Evolutionary conservation across 2,113 vertebrate species (phyloP).

Genomic region (Hystrix cristata): DNA sequence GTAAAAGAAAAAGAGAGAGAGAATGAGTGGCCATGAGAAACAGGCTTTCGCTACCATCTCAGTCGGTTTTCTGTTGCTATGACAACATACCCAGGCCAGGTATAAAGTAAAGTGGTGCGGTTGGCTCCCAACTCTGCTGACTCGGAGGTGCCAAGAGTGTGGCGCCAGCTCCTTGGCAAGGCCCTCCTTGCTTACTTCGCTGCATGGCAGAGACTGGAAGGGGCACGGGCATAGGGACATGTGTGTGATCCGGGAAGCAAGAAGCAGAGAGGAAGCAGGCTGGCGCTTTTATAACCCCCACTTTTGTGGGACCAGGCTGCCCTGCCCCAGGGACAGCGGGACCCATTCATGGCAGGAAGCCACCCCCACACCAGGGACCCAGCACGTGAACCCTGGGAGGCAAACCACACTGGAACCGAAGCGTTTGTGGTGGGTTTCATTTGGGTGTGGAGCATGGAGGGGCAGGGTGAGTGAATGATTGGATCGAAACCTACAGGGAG

Average conservation of each 20-base stretch:
- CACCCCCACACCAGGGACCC: neutral
- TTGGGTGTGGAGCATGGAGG: neutral
- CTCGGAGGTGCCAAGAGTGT: neutral
- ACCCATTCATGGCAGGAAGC: too few species aligned
- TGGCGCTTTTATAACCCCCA: too few species aligned
- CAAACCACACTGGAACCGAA: neutral
- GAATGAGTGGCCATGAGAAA: neutral
- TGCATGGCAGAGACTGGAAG: too few species aligned
- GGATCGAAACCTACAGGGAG: neutral
- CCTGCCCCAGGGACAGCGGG: too few species aligned
- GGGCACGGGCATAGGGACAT: neutral
- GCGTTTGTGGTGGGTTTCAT: neutral
- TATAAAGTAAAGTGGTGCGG: neutral
- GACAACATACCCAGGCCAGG: neutral
- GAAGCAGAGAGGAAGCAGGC: neutral
- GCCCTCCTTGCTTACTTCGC: neutral
- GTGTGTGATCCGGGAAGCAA: neutral
- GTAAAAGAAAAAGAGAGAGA: neutral
- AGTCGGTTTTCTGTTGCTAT: neutral
- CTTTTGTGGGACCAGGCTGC: neutral
- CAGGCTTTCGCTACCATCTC: neutral
- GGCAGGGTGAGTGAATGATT: neutral
- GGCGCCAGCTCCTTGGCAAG: neutral
- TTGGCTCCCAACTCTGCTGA: neutral
- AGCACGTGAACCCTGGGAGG: neutral